These are phyloP conservation scores for Anthoptus insignis DNA, from an alignment of 2,888 invertebrate genomes.

Conservation along the genomic window DNA sequence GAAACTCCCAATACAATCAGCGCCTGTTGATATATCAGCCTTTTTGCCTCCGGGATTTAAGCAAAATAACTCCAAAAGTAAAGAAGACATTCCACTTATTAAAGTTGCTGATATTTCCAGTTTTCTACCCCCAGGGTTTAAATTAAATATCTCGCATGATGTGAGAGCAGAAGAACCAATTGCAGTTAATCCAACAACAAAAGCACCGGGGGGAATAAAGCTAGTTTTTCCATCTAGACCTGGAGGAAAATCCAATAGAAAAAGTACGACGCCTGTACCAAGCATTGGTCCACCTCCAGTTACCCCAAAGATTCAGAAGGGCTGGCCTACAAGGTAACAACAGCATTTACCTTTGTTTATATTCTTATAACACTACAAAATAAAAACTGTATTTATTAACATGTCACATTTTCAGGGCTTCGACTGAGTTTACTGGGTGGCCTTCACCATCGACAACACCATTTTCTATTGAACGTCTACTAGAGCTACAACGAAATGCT, in stretches of 20 bases:
- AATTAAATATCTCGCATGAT: conserved; percentile 67
- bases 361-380: neutral
- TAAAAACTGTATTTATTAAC: neutral
- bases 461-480: conserved; percentile 93
- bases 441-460: conserved; percentile 96
- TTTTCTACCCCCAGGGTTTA: conserved; percentile 89
- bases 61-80: conserved; percentile 62
- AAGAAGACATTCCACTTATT: conserved; percentile 54
- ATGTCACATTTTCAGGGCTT: conserved; percentile 85
- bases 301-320: conserved; percentile 92
- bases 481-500: conserved; percentile 89
- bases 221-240: conserved; percentile 94
- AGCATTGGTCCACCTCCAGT: conserved; percentile 76
- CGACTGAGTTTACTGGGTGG: conserved; percentile 97
- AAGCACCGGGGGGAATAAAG: conserved; percentile 85
- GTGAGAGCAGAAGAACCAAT: conserved; percentile 31
- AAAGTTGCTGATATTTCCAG: conserved; percentile 85
- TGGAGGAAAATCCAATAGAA: conserved; percentile 87
- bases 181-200: conserved; percentile 64
- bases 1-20: conserved; percentile 60
- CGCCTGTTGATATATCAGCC: conserved; percentile 84
- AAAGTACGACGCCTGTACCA: conserved; percentile 87
- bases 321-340: conserved; percentile 94
- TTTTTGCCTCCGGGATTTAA: conserved; percentile 89
- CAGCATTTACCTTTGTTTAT: too few relatives aligned